These are phyloP conservation scores for Diploptera punctata DNA, from an alignment of 2,888 invertebrate genomes.

Conservation along the genomic window DNA sequence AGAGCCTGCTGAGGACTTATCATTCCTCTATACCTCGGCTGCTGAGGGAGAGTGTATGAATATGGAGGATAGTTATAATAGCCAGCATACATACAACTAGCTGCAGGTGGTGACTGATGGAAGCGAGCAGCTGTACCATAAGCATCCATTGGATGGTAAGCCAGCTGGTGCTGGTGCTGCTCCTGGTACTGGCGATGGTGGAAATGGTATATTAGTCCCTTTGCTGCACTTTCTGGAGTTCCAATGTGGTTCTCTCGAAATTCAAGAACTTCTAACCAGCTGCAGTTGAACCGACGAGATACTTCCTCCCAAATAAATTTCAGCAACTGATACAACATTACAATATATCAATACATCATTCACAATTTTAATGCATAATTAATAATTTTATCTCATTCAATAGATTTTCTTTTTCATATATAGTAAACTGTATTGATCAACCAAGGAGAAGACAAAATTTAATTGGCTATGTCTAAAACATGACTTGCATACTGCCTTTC, in stretches of 20 bases:
- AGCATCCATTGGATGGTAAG: conserved; percentile 34
- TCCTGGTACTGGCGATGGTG: conserved; percentile 45
- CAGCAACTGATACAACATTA: no score
- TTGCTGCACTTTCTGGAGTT: conserved; percentile 55
- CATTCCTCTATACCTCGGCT: conserved; percentile 31
- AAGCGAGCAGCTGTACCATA: conserved; percentile 36
- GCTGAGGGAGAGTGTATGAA: conserved; percentile 33
- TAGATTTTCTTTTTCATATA: no score
- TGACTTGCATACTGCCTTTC: no score
- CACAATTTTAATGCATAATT: no score
- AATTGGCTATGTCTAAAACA: no score
- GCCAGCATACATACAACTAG: conserved; percentile 32
- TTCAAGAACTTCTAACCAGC: conserved; percentile 73
- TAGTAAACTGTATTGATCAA: no score
- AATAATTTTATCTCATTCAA: no score
- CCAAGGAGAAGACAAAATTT: no score
- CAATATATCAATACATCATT: no score
- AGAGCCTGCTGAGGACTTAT: conserved; percentile 41
- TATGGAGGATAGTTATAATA: conserved; percentile 37
- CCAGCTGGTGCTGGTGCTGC: conserved; percentile 41
- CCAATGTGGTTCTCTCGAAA: conserved; percentile 65
- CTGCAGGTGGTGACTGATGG: conserved; percentile 35
- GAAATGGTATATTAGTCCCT: conserved; percentile 46
- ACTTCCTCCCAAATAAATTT: conserved; percentile 77
- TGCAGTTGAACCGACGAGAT: conserved; percentile 59